phyloP scores from a whole-genome alignment of 2,797 vertebrate genomes.

The Eospalax fontanierii region DNA sequence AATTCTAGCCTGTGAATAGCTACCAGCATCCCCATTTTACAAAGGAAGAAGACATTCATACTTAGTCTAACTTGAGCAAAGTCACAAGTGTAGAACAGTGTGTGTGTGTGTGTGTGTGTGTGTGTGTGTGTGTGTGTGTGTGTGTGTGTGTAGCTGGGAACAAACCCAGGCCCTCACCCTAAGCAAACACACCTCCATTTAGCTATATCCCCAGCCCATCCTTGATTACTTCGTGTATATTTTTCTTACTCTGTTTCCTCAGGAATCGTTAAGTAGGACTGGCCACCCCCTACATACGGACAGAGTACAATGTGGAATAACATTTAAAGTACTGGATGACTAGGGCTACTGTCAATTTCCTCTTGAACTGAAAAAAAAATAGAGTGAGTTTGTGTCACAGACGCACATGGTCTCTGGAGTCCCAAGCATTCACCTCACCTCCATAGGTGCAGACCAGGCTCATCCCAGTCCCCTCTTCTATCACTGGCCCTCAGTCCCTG shows the following conservation, averaged over 20 bases:
- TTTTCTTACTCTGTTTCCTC: conserved; percentile 57
- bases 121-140: not conserved
- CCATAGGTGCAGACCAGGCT: not conserved
- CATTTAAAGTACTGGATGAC: not conserved
- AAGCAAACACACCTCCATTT: not conserved
- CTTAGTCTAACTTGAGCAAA: not conserved
- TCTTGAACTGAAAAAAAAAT: conserved; percentile 59
- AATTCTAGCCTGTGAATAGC: not conserved
- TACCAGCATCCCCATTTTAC: not conserved
- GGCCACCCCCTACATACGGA: not conserved
- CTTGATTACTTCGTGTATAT: not conserved
- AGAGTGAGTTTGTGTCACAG: conserved; percentile 41
- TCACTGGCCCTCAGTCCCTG: not conserved
- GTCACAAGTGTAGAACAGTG: not conserved
- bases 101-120: not conserved
- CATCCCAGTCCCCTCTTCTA: not conserved
- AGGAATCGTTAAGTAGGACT: not conserved
- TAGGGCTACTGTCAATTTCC: not conserved
- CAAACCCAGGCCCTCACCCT: not conserved
- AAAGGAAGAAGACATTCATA: conserved; percentile 30
- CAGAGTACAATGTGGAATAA: not conserved
- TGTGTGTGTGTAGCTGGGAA: not conserved
- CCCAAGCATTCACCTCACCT: not conserved
- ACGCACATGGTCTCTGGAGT: not conserved
- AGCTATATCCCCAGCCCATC: not conserved